phyloP scores from a whole-genome alignment of 2,797 vertebrate genomes.

The Ceryle rudis region DNA sequence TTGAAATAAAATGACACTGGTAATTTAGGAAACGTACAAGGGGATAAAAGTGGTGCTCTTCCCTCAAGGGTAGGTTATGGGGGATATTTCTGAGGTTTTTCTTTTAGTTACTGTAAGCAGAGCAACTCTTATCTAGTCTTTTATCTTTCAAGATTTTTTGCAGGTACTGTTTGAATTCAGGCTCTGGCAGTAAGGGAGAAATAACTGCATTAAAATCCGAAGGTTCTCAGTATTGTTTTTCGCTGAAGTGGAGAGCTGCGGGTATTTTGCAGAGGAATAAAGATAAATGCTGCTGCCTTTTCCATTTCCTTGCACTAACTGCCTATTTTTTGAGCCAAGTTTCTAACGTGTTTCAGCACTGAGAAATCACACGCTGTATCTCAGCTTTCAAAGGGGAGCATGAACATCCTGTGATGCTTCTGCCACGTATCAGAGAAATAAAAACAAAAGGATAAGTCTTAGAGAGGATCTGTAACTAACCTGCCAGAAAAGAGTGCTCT shows the following conservation, averaged over 20 bases:
- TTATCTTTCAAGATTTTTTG: background rate
- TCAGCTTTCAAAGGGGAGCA: background rate
- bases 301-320: background rate
- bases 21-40: background rate
- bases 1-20: background rate
- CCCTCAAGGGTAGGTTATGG: background rate
- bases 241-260: background rate
- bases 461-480: background rate
- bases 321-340: background rate
- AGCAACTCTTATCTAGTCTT: background rate
- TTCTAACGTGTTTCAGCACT: background rate
- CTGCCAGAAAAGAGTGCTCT: background rate
- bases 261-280: background rate
- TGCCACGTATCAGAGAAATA: background rate
- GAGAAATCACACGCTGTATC: background rate
- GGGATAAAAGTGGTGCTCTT: fast-evolving
- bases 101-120: background rate
- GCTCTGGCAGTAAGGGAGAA: background rate
- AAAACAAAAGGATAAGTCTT: background rate
- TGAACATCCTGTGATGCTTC: background rate
- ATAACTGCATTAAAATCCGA: background rate
- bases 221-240: background rate
- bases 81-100: background rate
- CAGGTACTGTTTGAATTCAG: background rate
- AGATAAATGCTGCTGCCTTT: background rate